Base-by-base conservation (phyloP, 92 coral and sea anemone genomes). In the Montipora capitata region DNA sequence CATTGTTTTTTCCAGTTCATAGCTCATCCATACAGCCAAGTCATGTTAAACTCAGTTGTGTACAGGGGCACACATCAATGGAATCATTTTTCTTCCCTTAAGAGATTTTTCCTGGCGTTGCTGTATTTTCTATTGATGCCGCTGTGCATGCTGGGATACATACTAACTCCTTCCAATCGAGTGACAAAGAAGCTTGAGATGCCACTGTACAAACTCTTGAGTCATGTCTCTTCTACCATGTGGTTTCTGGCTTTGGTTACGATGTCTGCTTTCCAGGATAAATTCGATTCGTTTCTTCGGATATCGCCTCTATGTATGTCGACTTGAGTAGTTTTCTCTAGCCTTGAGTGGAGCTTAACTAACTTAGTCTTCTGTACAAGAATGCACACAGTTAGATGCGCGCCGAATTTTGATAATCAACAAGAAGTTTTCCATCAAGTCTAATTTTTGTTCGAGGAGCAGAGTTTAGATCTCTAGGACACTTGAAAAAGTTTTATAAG, bases 21-120 rank as follows among this genome's bases (percentile, higher is more conserved):
- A 35, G 95, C 98, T 13, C 99, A 96, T 84, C 98, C 96, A 3
- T 94, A 92, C 96, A 94, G 96, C 67, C 99, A 96, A 72, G 94
- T 92, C 16, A 86, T 92, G 90, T 83, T 96, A 4, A 96, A 96
- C 85, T 70, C 94, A 2, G 98, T 91, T n/a, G 74, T 94, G 44
- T 94, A 94, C 69, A 75, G 49, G 42, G 96, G 93, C 4, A 48
- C 90, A 10, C 43, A 56, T 6, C 84, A 84, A 45, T 80, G 88
- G 91, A 85, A 84, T 15, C 88, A 88, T 10, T 69, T 66, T 52
- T 66, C 76, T 11, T 77, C 85, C 27, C 42, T 20, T 18, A 5
- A 75, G 0, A 91, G 73, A 61, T 77, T 48, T 27, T 38, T 88
- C 62, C 88, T 94, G 7, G 93, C 49, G 64, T 14, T 89, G 17